Conservation (phyloP, 2,888 invertebrate genomes). For the Drosophila falleni region DNA sequence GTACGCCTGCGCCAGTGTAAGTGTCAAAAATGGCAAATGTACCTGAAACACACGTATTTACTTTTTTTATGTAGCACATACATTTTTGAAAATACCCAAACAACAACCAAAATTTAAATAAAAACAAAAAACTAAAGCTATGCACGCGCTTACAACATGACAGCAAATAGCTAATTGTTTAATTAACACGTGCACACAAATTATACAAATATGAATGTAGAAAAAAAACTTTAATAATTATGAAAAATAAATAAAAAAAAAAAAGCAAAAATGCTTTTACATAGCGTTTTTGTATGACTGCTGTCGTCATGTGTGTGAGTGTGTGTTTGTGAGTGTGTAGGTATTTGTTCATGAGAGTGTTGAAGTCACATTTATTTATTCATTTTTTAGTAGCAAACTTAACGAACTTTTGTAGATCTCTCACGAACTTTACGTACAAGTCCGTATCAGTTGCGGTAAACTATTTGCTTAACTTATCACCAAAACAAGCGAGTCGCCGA, state of each 20-base stretch:
- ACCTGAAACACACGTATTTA: constrained; percentile 36
- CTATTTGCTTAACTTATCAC: constrained; percentile 17
- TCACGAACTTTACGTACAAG: constrained; percentile 33
- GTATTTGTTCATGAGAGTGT: constrained; percentile 16
- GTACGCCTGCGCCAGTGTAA: constrained; percentile 54
- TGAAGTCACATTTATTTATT: constrained; percentile 43
- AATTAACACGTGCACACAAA: constrained; percentile 74
- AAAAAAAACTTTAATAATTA: constrained; percentile 23
- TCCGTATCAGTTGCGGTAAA: constrained; percentile 50
- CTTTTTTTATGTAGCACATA: background rate
- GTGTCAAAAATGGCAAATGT: constrained; percentile 58
- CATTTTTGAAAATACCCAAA: constrained; percentile 20
- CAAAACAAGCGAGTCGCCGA: background rate
- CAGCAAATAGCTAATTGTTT: constrained; percentile 53
- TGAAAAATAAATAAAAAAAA: constrained; percentile 17
- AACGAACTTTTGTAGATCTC: constrained; percentile 36
- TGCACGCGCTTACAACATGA: constrained; percentile 55
- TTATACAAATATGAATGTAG: constrained; percentile 25
- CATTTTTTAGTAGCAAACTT: constrained; percentile 42
- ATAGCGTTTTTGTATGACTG: constrained; percentile 24
- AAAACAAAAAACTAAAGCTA: constrained; percentile 7
- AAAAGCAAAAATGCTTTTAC: constrained; percentile 39
- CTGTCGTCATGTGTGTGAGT: constrained; percentile 8
- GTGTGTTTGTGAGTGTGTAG: constrained; percentile 6
- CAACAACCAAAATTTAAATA: constrained; percentile 5